Evolutionary conservation across 2,888 invertebrate genomes (phyloP).

Genomic region (Pheosia gnoma): DNA sequence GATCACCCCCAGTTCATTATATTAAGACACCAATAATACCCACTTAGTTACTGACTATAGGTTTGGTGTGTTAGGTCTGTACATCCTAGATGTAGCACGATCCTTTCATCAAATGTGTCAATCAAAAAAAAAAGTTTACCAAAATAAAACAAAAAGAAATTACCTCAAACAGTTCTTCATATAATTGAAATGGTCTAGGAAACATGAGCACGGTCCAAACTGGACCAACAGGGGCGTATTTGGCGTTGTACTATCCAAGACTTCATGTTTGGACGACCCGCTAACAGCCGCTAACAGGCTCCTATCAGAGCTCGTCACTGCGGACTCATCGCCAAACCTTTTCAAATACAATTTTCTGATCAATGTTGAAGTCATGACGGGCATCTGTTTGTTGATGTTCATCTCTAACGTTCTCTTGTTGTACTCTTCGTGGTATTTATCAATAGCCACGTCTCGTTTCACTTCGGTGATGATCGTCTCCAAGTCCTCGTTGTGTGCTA

Average conservation of each 20-base stretch:
- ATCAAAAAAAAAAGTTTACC: not conserved
- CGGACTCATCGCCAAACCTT: slow-evolving; percentile 37
- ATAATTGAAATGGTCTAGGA: slow-evolving; percentile 54
- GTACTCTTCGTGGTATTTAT: slow-evolving; percentile 49
- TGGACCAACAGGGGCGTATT: slow-evolving; percentile 43
- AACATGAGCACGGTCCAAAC: slow-evolving; percentile 53
- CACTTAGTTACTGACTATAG: too few relatives aligned
- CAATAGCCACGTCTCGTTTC: slow-evolving; percentile 64
- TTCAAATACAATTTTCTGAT: slow-evolving; percentile 61
- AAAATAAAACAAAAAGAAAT: slow-evolving; percentile 18
- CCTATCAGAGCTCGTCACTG: slow-evolving; percentile 15
- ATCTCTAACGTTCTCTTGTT: slow-evolving; percentile 48
- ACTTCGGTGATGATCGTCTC: slow-evolving; percentile 67
- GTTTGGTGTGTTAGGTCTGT: too few relatives aligned
- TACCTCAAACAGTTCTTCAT: slow-evolving; percentile 57
- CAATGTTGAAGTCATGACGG: slow-evolving; percentile 56
- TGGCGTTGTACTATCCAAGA: slow-evolving; percentile 33
- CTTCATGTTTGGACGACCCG: slow-evolving; percentile 33
- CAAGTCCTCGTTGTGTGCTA: slow-evolving; percentile 53
- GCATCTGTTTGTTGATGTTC: slow-evolving; percentile 61
- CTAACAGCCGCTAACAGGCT: slow-evolving; percentile 4
- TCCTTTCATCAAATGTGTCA: too few relatives aligned
- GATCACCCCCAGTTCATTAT: too few relatives aligned
- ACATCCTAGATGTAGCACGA: too few relatives aligned
- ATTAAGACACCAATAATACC: too few relatives aligned